These are phyloP conservation scores for Rhagonycha lutea DNA, from an alignment of 2,888 invertebrate species.

Conservation along the genomic window DNA sequence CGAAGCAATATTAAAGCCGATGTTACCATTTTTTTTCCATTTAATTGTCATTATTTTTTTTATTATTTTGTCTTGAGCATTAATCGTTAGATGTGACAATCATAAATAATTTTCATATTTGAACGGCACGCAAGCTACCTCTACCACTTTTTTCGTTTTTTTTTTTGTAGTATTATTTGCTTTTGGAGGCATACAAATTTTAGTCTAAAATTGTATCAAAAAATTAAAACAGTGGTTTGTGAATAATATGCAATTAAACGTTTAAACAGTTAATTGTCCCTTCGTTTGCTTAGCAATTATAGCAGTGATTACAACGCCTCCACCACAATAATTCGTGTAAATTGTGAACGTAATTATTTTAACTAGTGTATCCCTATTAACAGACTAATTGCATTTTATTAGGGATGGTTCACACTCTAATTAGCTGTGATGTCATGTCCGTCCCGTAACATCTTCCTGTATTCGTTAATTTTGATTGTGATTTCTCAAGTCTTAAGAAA, in stretches of 20 bases:
- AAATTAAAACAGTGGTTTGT: background rate
- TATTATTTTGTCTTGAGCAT: background rate
- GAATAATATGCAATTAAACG: conserved; percentile 16
- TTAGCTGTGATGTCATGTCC: conserved; percentile 54
- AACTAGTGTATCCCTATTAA: conserved; percentile 58
- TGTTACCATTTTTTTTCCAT: background rate
- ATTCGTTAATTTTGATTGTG: conserved; percentile 45
- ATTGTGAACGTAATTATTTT: conserved; percentile 55
- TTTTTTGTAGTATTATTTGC: background rate
- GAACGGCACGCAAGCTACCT: background rate
- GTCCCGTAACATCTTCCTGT: conserved; percentile 48
- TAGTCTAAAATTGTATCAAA: background rate
- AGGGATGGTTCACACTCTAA: conserved; percentile 54
- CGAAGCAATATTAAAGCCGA: background rate
- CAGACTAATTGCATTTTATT: conserved; percentile 55
- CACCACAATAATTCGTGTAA: conserved; percentile 52
- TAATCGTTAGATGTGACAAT: background rate
- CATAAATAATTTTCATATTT: background rate
- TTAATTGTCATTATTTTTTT: background rate
- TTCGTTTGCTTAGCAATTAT: conserved; percentile 29
- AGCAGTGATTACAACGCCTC: conserved; percentile 44
- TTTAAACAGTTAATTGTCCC: conserved; percentile 23
- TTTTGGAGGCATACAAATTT: background rate
- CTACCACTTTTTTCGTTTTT: background rate
- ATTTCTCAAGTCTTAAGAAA: conserved; percentile 34